Conservation (phyloP, 2,797 vertebrate genomes). For the Epinephelus awoara region DNA sequence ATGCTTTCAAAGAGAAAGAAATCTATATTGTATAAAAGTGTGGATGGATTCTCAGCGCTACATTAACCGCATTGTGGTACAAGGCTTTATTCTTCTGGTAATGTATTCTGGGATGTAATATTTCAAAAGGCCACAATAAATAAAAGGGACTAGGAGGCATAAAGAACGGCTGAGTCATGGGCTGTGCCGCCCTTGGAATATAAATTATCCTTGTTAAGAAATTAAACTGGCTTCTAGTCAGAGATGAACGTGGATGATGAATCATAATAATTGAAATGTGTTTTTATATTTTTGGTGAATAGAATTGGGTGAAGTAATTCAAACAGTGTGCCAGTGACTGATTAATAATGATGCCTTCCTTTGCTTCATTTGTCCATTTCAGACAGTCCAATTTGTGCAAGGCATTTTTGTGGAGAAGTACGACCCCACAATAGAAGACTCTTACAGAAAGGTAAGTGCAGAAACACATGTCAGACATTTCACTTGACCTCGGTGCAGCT, state of each 20-base stretch:
- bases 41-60: not conserved
- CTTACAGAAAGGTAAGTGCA: constrained; percentile 95
- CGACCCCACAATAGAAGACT: constrained; percentile 99
- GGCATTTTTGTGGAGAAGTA: constrained; percentile 99
- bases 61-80: not conserved
- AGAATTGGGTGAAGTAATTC: not conserved
- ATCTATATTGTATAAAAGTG: not conserved
- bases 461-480: not conserved
- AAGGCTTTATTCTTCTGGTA: not conserved
- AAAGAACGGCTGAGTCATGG: not conserved
- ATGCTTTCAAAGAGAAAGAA: too few species aligned
- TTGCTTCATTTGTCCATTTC: constrained; percentile 58
- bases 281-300: not conserved
- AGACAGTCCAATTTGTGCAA: constrained; percentile 99
- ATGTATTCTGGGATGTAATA: not conserved
- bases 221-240: not conserved
- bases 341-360: not conserved
- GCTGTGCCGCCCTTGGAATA: not conserved
- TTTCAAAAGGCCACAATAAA: constrained; percentile 6
- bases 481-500: not conserved
- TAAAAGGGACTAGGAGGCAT: constrained; percentile 7
- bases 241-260: not conserved
- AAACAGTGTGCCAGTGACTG: not conserved
- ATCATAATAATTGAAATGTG: not conserved
- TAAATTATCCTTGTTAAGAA: not conserved